These are phyloP conservation scores for Acanthoscelides obtectus DNA, from an alignment of 2,888 invertebrate genomes.

Conservation along the genomic window DNA sequence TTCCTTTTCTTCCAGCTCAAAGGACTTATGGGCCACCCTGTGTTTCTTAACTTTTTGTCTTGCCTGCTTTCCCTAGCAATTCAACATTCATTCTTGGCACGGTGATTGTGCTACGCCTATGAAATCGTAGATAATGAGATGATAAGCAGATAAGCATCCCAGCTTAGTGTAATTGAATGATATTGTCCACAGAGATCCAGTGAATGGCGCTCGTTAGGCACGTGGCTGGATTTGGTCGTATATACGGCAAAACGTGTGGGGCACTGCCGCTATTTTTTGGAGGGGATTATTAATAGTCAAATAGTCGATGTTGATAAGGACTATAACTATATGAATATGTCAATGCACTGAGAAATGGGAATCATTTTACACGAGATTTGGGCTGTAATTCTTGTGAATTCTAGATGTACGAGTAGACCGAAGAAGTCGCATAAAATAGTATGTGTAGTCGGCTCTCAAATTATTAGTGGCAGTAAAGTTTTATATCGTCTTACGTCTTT, in stretches of 20 bases:
- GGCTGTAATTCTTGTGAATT: no score
- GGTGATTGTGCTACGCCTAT: background rate
- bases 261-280: background rate
- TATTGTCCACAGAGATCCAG: conserved; percentile 18
- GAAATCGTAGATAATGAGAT: conserved; percentile 15
- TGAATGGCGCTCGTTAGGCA: conserved; percentile 22
- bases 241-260: background rate
- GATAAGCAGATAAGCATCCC: conserved; percentile 19
- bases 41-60: no score
- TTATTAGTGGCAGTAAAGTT: no score
- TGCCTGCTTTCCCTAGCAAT: no score
- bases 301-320: background rate
- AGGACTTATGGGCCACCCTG: no score
- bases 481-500: no score
- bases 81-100: no score
- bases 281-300: background rate
- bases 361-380: background rate
- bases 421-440: no score
- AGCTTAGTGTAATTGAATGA: conserved; percentile 17
- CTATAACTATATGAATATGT: background rate
- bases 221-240: conserved; percentile 13
- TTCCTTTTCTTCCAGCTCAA: no score
- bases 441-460: no score
- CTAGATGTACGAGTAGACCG: no score
- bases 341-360: background rate